Evolutionary conservation across 2,797 vertebrate species (phyloP), one percentile per base, ranked within the genome.

Genomic region (Pseudochaenichthys georgianus): DNA sequence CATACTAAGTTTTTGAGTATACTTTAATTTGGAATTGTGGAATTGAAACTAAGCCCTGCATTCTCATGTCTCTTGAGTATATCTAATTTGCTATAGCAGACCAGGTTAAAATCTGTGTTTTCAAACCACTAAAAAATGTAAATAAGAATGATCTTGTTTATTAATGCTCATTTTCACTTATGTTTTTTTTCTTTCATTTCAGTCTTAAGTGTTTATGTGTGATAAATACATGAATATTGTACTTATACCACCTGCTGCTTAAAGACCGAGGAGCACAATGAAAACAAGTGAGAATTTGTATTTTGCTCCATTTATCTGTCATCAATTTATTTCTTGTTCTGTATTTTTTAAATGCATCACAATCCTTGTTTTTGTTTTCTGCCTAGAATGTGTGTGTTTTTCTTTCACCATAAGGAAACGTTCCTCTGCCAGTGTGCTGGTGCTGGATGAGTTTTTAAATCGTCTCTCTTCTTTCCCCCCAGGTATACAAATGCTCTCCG

Each of bases 401-500:
- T 62, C 13, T 45, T 42, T 53, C 5, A 13, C 23, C 2, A 8
- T n/a, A 2, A 65, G 28, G 9, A 57, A 46, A 4, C 4, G 17
- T 50, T 45, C 28, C 12, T 59, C 31, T 3, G n/a, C 41, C 23
- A 3, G 4, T n/a, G 13, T 1, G 2, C 38, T 9, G 13, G 41
- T 64, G n/a, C 46, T 45, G 0, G 4, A 16, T 45, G 28, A 54
- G 0, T 65, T 38, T 38, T 38, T 38, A 9, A 38, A 38, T 7
- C 34, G 34, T 38, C 48, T 77, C 11, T 75, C 4, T 62, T 28
- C 52, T 21, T 65, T 82, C 72, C 52, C 72, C 52, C 73, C 93
- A 99, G 98, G 97, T 97, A 99, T 99, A 97, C 98, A 99, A 97
- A 99, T 99, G 98, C 97, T 99, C 95, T 99, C 97, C 94, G 98